Percentiles rank a stretch among this genome's conserved stretches.
These are phyloP conservation scores for Rhogogaster chlorosoma DNA, from an alignment of 2,888 invertebrate genomes.

Conservation along the genomic window DNA sequence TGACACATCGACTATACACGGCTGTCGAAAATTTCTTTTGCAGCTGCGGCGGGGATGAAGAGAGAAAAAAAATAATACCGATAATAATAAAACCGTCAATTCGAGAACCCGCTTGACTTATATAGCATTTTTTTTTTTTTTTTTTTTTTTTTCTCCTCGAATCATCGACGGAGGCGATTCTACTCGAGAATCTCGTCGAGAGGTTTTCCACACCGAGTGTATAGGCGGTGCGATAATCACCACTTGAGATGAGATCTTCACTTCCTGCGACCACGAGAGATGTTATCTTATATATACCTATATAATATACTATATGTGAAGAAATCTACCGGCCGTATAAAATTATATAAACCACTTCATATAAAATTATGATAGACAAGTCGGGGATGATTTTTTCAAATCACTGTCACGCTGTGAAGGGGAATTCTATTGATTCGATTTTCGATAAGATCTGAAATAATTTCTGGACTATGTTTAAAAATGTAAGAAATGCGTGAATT, in stretches of 20 bases:
- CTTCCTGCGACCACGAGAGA: slow-evolving; percentile 12
- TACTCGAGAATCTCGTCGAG: slow-evolving; percentile 1
- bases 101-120: neutral
- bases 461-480: neutral
- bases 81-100: neutral
- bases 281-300: neutral
- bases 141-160: neutral
- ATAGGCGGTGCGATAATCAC: slow-evolving; percentile 29
- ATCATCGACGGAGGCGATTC: slow-evolving; percentile 35
- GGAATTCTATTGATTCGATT: too few relatives aligned
- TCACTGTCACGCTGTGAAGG: too few relatives aligned
- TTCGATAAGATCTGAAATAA: neutral
- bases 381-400: too few relatives aligned
- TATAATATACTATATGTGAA: neutral
- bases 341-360: neutral
- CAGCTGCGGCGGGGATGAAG: neutral
- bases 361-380: too few relatives aligned
- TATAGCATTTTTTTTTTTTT: neutral
- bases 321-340: neutral
- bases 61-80: neutral
- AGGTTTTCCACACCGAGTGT: neutral
- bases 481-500: neutral
- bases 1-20: neutral
- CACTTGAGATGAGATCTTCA: slow-evolving; percentile 30
- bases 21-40: neutral